Evolutionary conservation across 2,888 invertebrate species (phyloP), one percentile per base, ranked within the genome.

Genomic region (Portevinia maculata): DNA sequence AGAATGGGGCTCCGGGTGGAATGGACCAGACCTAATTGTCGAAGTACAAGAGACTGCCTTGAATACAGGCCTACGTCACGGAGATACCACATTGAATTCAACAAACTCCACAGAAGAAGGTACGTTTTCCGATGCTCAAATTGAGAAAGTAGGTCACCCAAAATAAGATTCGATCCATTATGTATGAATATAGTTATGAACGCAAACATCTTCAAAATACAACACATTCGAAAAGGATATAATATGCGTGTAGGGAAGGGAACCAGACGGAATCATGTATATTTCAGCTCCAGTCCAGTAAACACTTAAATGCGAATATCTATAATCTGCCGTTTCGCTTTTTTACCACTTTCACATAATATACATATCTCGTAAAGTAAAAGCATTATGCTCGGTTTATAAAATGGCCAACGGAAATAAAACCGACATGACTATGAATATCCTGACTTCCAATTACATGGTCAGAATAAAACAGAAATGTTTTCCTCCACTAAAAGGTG

Each of bases 1-100:
- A 90, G 90, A 90, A 89, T 90, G 90, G 90, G 90, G 89, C 84
- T 89, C 90, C 62, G 90, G 89, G 60, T 89, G 89, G 90, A 86
- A 86, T 60, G 89, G 90, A 76, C 88, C 90, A 79, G 89, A 88
- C 83, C 90, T 90, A 79, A 87, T 90, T 53, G 90, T 90, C 59
- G 90, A 90, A 87, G 89, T 90, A 84, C 89, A 90, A 79, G 88
- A 90, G 86, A 88, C 90, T 52, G 86, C 87, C 15, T 85, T 87
- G 55, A 87, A 86, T 64, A 86, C 88, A 71, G 89, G 88, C 85
- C 87, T 87, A 46, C 81, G 64, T 59, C 87, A 85, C 53, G 89
- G 87, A 78, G 85, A 87, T 74, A 69, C 81, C 67, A 83, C 78
- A 75, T 62, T 75, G 60, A 81, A 81, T 73, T 70, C 84, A 67